These are phyloP conservation scores for Dipus sagitta DNA, from an alignment of 2,797 vertebrate species.

Conservation along the genomic window DNA sequence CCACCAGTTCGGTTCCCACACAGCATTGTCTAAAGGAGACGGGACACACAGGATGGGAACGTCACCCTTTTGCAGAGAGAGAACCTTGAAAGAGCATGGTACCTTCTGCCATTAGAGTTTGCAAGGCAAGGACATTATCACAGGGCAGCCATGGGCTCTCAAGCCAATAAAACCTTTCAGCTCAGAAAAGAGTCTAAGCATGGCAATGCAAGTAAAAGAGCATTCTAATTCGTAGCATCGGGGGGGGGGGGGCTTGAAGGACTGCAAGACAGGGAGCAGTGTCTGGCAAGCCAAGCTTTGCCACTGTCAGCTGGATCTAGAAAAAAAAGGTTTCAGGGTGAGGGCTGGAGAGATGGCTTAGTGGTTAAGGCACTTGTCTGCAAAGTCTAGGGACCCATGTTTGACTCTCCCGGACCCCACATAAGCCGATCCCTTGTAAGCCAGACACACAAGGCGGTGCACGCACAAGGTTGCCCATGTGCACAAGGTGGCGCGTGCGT, in stretches of 20 bases:
- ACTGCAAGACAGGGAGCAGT: background rate
- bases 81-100: background rate
- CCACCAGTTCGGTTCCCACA: conserved; percentile 97
- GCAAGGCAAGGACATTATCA: background rate
- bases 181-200: background rate
- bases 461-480: too few species aligned
- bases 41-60: background rate
- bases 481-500: too few species aligned
- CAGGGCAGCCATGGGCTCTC: background rate
- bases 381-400: too few species aligned
- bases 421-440: too few species aligned
- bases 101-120: background rate
- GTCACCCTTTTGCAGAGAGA: background rate
- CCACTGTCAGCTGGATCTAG: background rate
- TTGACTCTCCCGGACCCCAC: too few species aligned
- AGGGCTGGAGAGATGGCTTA: too few species aligned
- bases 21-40: conserved; percentile 93
- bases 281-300: background rate
- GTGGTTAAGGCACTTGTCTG: too few species aligned
- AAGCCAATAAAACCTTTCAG: background rate
- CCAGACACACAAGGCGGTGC: too few species aligned
- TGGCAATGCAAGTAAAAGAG: background rate
- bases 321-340: conserved; percentile 21
- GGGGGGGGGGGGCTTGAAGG: background rate
- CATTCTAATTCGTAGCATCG: background rate